These are phyloP conservation scores for Cynoglossus semilaevis DNA, from an alignment of 2,113 vertebrate species.

Conservation along the genomic window DNA sequence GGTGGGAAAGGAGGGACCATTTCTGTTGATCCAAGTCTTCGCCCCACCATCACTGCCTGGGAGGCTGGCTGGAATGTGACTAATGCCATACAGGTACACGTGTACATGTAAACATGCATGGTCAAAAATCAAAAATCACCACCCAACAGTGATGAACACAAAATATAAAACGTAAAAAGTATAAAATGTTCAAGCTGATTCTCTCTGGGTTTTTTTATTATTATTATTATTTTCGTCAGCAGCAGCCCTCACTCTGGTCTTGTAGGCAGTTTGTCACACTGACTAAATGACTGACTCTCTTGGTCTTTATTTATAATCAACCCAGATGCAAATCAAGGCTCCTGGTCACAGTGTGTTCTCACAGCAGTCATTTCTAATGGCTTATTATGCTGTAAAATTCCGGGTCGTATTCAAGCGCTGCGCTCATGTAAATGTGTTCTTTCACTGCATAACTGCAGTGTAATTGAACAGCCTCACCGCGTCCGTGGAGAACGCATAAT, in stretches of 20 bases:
- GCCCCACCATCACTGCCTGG: constrained; percentile 75
- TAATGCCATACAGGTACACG: constrained; percentile 76
- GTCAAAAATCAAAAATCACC: background rate
- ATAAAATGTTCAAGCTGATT: too few relatives aligned
- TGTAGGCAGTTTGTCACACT: constrained; percentile 24
- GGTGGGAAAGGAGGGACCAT: background rate
- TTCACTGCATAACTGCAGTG: constrained; percentile 34
- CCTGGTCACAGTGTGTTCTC: constrained; percentile 27
- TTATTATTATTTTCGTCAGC: too few relatives aligned
- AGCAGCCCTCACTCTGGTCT: background rate
- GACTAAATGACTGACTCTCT: background rate
- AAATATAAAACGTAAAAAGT: too few relatives aligned
- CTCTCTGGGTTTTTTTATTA: too few relatives aligned
- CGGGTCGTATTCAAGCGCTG: constrained; percentile 33
- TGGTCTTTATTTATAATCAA: constrained; percentile 36
- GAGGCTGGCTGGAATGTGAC: constrained; percentile 84
- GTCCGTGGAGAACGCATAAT: constrained; percentile 43
- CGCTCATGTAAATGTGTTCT: constrained; percentile 51
- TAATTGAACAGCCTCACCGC: constrained; percentile 39
- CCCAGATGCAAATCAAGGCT: constrained; percentile 49
- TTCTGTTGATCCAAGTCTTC: constrained; percentile 15
- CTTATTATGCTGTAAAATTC: constrained; percentile 54
- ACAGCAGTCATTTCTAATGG: constrained; percentile 43
- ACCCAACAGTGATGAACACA: too few relatives aligned
- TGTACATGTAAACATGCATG: background rate